Percentiles rank a stretch among this genome's conserved stretches.
Conservation (phyloP, 1,140 invertebrate species). For the Tetragnatha versicolor region DNA sequence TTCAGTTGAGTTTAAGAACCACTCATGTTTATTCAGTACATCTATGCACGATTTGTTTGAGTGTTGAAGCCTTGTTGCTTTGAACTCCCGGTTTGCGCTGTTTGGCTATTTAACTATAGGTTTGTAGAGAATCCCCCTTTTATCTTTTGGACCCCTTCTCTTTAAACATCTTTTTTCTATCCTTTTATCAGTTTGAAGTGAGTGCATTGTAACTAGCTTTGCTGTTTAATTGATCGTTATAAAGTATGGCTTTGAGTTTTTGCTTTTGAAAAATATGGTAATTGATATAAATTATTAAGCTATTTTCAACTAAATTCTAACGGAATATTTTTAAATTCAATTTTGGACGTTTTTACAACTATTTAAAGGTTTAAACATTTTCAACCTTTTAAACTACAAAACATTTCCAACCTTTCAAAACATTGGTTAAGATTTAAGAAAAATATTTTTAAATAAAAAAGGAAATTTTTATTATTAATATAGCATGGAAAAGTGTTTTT, state of each 20-base stretch:
- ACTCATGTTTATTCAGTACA: too few relatives aligned
- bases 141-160: not conserved
- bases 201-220: constrained; percentile 33
- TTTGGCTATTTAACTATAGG: not conserved
- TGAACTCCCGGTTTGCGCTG: constrained; percentile 20
- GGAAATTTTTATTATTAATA: too few relatives aligned
- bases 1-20: too few relatives aligned
- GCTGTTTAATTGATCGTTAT: too few relatives aligned
- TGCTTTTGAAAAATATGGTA: not conserved
- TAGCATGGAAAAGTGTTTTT: too few relatives aligned
- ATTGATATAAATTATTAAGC: not conserved
- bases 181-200: constrained; percentile 40
- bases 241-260: not conserved
- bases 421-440: too few relatives aligned
- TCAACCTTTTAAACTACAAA: too few relatives aligned
- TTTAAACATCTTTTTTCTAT: not conserved
- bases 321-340: not conserved
- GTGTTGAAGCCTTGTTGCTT: constrained; percentile 34
- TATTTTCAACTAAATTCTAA: not conserved
- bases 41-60: not conserved
- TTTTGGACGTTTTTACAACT: not conserved
- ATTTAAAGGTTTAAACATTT: too few relatives aligned
- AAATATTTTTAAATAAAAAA: too few relatives aligned
- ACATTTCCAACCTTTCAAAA: too few relatives aligned
- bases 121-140: not conserved